phyloP scores from a whole-genome alignment of 2,888 invertebrate genomes.

The Plagiodera versicolora region DNA sequence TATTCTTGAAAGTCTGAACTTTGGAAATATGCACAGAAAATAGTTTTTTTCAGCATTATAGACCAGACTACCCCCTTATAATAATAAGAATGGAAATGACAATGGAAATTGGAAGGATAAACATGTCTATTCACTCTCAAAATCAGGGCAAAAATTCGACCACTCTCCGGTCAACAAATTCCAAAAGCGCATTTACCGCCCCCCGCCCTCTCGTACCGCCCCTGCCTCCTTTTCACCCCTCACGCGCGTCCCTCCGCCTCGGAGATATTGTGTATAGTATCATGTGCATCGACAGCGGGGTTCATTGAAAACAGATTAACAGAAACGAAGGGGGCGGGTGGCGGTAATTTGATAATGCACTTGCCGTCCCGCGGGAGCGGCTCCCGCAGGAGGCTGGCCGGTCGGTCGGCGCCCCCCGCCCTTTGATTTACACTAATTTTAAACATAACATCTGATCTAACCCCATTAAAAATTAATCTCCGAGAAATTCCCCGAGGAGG shows the following conservation, averaged over 20 bases:
- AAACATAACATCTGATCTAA: conserved; percentile 57
- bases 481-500: conserved; percentile 41
- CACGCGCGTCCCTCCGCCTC: conserved; percentile 4
- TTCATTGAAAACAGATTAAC: conserved; percentile 58
- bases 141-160: no score
- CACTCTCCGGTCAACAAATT: no score
- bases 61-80: no score
- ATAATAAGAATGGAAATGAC: no score
- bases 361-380: conserved; percentile 43
- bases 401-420: conserved; percentile 50
- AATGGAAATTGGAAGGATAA: no score
- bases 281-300: conserved; percentile 47
- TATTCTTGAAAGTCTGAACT: no score
- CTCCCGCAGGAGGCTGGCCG: conserved; percentile 46
- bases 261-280: conserved; percentile 44
- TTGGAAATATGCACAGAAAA: no score
- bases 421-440: conserved; percentile 58
- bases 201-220: background rate
- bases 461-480: conserved; percentile 56
- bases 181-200: no score
- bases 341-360: conserved; percentile 59
- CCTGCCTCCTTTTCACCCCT: conserved; percentile 20
- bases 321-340: conserved; percentile 53
- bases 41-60: no score
- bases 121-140: no score